A percentile compares a stretch with the other conserved stretches of the same genome.
These are phyloP conservation scores for Calephelis perditalis DNA, from an alignment of 2,888 invertebrate species.

Conservation along the genomic window DNA sequence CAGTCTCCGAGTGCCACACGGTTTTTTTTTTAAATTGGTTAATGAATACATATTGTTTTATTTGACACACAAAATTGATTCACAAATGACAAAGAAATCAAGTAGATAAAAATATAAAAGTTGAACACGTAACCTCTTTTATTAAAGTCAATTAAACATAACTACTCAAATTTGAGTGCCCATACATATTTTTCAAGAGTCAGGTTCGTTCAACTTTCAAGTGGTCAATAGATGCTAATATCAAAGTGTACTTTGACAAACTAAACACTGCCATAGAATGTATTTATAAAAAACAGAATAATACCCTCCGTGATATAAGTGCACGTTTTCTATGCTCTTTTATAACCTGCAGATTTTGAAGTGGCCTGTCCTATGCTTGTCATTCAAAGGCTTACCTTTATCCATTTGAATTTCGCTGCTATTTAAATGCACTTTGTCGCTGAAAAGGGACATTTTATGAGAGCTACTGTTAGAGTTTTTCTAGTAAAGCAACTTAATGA, in stretches of 20 bases:
- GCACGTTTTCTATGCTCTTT: conserved; percentile 37
- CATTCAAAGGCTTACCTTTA: conserved; percentile 63
- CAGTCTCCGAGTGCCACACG: too few relatives aligned
- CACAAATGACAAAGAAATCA: too few relatives aligned
- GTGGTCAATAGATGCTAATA: too few relatives aligned
- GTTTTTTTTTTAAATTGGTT: too few relatives aligned
- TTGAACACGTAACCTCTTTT: too few relatives aligned
- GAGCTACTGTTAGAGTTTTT: conserved; percentile 70
- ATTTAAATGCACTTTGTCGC: conserved; percentile 76
- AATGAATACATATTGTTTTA: too few relatives aligned
- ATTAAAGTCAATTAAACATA: too few relatives aligned
- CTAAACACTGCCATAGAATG: conserved; percentile 7
- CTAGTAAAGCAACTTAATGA: conserved; percentile 71
- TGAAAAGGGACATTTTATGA: conserved; percentile 69
- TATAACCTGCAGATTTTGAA: conserved; percentile 48
- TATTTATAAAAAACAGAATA: conserved; percentile 28
- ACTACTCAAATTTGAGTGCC: too few relatives aligned
- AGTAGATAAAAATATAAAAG: too few relatives aligned
- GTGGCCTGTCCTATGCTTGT: conserved; percentile 51
- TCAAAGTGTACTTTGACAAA: not conserved
- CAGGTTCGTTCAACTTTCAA: too few relatives aligned
- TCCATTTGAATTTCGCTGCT: conserved; percentile 68
- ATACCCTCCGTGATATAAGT: conserved; percentile 28
- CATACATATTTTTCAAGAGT: too few relatives aligned
- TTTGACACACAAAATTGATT: too few relatives aligned